Base-by-base conservation (phyloP, 2,888 invertebrate species). In the Amorpha juglandis region DNA sequence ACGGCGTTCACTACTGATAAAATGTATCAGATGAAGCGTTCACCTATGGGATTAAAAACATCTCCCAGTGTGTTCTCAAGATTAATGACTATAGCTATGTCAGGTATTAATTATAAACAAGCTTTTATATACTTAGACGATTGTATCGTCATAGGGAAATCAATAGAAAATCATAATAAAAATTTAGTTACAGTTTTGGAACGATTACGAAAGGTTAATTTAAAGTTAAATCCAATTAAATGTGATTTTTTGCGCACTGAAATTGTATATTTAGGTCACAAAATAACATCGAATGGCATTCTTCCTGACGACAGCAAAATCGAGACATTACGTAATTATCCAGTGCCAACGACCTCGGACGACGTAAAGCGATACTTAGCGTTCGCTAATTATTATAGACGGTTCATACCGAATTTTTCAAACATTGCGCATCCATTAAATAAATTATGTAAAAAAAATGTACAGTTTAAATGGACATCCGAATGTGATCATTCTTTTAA, bases 181-280 rank as follows among this genome's bases (percentile, higher is more conserved):
- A 51, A 19, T 42, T 52, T 52, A 64, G 3, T 33, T 52, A 9
- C 33, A 52, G 33, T 38, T 52, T 64, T n/a, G 8, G 14, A n/a
- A 21, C 16, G 52, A 52, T 51, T 64, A 35, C 48, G 48, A 48
- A 48, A 48, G n/a, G 48, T 48, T 14, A 48, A 48, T 48, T 48
- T 48, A 48, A 48, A 48, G n/a, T 48, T 48, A n/a, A 48, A 48
- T n/a, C 48, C 16, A 14, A 6, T n/a, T 14, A 48, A 48, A 48
- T 48, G 48, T 16, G 16, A 48, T 14, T 48, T 48, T 12, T 48
- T 48, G n/a, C 12, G n/a, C 1, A 12, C 6, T 14, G 14, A 48
- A n/a, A 16, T 48, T n/a, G 14, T 48, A 14, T 48, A 48, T 6
- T 48, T 48, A n/a, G 48, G 48, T 48, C 48, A 48, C 6, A 48